Evolutionary conservation across 2,797 vertebrate genomes (phyloP).

Genomic region (Numenius phaeopus): DNA sequence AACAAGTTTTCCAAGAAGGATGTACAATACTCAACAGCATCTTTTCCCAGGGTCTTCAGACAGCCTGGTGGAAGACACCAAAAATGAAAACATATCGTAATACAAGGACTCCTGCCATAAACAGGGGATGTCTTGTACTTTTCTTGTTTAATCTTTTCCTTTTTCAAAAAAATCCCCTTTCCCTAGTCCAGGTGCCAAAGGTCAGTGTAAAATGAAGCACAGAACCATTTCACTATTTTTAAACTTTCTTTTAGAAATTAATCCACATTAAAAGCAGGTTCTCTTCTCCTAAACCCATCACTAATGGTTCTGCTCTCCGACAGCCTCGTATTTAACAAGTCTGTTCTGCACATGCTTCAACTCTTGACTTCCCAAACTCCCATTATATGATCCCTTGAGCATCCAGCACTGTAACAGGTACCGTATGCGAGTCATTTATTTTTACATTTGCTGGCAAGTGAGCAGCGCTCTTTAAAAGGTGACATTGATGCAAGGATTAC

Average conservation of each 20-base stretch:
- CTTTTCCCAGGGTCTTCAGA: neutral
- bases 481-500: neutral
- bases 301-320: neutral
- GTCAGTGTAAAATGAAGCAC: neutral
- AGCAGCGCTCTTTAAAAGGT: neutral
- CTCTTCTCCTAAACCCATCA: neutral
- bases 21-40: neutral
- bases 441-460: neutral
- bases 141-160: neutral
- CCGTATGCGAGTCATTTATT: neutral
- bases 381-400: neutral
- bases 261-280: neutral
- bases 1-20: neutral
- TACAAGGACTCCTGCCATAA: neutral
- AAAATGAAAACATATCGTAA: neutral
- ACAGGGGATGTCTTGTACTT: neutral
- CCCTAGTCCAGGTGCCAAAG: neutral
- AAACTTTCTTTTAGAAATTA: neutral
- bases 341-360: neutral
- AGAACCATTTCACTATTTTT: neutral
- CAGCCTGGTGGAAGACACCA: neutral
- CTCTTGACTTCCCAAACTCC: neutral
- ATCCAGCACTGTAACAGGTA: neutral
- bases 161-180: neutral
- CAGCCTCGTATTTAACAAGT: neutral